These are phyloP conservation scores for Mycalesis mineus DNA, from an alignment of 2,888 invertebrate species.

Conservation along the genomic window DNA sequence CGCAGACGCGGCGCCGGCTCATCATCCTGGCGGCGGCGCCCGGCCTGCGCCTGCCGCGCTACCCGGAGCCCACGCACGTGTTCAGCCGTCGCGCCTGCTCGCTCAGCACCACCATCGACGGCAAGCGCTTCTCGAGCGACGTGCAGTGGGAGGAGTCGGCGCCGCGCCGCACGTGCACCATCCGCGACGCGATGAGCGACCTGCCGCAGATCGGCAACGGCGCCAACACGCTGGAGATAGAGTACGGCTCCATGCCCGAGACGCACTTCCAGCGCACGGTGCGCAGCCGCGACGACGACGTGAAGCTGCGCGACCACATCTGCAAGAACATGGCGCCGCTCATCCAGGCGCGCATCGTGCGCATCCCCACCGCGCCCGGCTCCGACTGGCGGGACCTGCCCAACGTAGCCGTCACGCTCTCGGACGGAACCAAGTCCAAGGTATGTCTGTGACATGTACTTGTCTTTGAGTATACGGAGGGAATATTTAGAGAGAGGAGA, in stretches of 20 bases:
- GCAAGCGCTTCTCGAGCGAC: constrained; percentile 71
- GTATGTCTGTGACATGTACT: too few species aligned
- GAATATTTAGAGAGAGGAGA: too few species aligned
- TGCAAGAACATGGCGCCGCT: constrained; percentile 91
- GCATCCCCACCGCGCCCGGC: constrained; percentile 85
- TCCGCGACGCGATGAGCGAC: constrained; percentile 90
- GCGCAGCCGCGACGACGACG: constrained; percentile 77
- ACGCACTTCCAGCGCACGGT: constrained; percentile 87
- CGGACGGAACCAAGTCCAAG: constrained; percentile 82
- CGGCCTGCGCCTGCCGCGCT: constrained; percentile 84
- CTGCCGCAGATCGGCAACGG: constrained; percentile 87
- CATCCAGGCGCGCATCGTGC: constrained; percentile 85
- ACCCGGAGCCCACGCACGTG: constrained; percentile 88
- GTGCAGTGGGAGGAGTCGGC: constrained; percentile 83
- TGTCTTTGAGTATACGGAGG: too few species aligned
- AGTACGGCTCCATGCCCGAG: constrained; percentile 83
- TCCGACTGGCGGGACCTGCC: constrained; percentile 93
- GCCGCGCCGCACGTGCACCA: constrained; percentile 86
- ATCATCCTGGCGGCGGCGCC: constrained; percentile 91
- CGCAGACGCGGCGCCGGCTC: constrained; percentile 87
- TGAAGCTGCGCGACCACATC: constrained; percentile 84
- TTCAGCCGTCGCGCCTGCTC: constrained; percentile 85
- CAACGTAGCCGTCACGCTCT: constrained; percentile 83
- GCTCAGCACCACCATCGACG: constrained; percentile 63
- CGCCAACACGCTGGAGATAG: constrained; percentile 81